Conservation (phyloP, 2,888 invertebrate genomes). For the Rhorus exstirpatorius region DNA sequence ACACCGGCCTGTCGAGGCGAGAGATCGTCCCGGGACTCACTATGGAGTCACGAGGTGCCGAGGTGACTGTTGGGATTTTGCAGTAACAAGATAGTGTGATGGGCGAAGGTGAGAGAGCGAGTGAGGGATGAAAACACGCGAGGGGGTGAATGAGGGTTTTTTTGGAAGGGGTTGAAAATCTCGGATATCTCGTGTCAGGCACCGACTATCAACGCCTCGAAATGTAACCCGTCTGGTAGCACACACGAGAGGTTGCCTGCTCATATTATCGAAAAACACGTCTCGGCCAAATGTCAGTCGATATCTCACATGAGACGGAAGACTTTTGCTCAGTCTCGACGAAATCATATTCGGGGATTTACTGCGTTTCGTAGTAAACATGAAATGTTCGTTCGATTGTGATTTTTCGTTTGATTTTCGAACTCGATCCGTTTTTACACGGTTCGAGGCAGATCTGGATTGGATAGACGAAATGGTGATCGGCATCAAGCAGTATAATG, state of each 20-base stretch:
- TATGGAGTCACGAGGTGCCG: constrained; percentile 46
- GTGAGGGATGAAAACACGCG: constrained; percentile 65
- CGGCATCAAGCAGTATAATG: too few species aligned
- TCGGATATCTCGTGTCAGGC: constrained; percentile 80
- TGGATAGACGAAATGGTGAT: not conserved
- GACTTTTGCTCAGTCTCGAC: not conserved
- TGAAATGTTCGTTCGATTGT: not conserved
- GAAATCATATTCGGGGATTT: not conserved
- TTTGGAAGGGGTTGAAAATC: constrained; percentile 36
- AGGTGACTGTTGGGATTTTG: constrained; percentile 55
- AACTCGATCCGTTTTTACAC: not conserved
- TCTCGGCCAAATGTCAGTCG: constrained; percentile 26
- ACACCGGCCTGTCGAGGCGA: constrained; percentile 11
- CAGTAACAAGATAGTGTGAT: constrained; percentile 51
- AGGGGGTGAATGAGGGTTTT: constrained; percentile 35
- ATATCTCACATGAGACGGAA: not conserved
- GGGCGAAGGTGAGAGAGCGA: constrained; percentile 53
- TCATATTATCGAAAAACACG: constrained; percentile 23
- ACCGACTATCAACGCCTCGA: constrained; percentile 75
- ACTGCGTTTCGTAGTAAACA: not conserved
- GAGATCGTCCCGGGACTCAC: constrained; percentile 64
- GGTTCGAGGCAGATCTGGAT: not conserved
- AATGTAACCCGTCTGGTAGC: constrained; percentile 50
- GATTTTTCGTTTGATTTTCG: not conserved
- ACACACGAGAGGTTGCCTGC: constrained; percentile 22